Evolutionary conservation across 2,888 invertebrate genomes (phyloP).

Genomic region (Pheosia tremula): DNA sequence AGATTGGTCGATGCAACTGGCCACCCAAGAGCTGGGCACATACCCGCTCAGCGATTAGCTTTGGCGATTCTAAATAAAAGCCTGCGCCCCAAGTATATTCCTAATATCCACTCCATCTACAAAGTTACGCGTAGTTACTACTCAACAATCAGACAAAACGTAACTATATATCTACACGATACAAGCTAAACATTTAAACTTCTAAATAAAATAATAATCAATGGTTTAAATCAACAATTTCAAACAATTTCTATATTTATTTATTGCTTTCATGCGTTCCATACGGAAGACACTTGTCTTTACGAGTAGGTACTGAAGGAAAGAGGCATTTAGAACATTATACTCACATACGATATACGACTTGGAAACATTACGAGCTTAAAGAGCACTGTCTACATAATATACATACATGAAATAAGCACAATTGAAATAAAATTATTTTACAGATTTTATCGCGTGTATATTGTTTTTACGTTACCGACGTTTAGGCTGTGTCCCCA

Average conservation of each 20-base stretch:
- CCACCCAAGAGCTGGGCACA: too few species aligned
- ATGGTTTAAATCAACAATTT: conserved; percentile 42
- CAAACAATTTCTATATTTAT: conserved; percentile 50
- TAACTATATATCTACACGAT: conserved; percentile 33
- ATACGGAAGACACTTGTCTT: conserved; percentile 69
- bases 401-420: neutral
- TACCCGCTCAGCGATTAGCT: too few species aligned
- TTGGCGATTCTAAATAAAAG: too few species aligned
- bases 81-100: conserved; percentile 3
- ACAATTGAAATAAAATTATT: too few species aligned
- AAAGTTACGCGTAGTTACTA: conserved; percentile 8
- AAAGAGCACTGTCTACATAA: neutral
- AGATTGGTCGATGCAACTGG: too few species aligned
- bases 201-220: conserved; percentile 45
- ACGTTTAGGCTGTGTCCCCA: too few species aligned
- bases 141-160: conserved; percentile 19
- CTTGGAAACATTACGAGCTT: neutral
- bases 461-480: too few species aligned
- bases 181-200: conserved; percentile 56
- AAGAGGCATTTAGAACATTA: neutral
- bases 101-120: conserved; percentile 31
- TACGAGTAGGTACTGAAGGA: conserved; percentile 35
- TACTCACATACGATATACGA: neutral
- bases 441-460: too few species aligned
- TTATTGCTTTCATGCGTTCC: conserved; percentile 72